Evolutionary conservation across 1,140 invertebrate species (phyloP), one percentile per base, ranked within the genome.

Genomic region (Idris sp.): DNA sequence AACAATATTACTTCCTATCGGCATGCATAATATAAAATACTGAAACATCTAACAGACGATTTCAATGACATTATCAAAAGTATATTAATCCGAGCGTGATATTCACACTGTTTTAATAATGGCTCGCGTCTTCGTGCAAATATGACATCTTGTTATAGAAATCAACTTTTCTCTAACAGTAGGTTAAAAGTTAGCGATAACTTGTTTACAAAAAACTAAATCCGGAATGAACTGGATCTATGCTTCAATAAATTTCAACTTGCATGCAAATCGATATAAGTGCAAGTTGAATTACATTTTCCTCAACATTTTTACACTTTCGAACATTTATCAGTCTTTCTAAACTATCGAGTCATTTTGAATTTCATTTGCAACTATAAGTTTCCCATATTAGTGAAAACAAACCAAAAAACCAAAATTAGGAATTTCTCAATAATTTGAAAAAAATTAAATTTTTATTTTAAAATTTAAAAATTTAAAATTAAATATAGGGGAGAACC

Each of bases 151-250:
- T 40, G 30, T 54, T 30, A 41, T 41, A 31, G 36, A 2, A 35
- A 44, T 15, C 16, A 28, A 44, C 31, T 44, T 59, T 46, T 46
- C 30, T 61, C 41, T 49, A 61, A 49, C 58, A 30, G 10, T 14
- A 9, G 58, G 30, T 36, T 49, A 61, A 48, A 61, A 31, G 58
- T 59, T 59, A 38, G 0, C 13, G 58, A 61, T 49, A 61, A 40
- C 33, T 61, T 61, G 58, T 49, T 61, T 61, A 31, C 22, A 35
- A 1, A 18, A 36, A 36, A 1, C n/a, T 9, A 10, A 31, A 49
- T 49, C 44, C 16, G 25, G 44, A 40, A 40, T 22, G 3, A 48
- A 49, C 58, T 40, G 44, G 43, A 61, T 61, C 0, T 43, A 43
- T 33, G 16, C 36, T 18, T 43, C 7, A 33, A 44, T 38, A 41